Evolutionary conservation across 1,140 invertebrate genomes (phyloP).

Genomic region (Lordiphosa collinella): DNA sequence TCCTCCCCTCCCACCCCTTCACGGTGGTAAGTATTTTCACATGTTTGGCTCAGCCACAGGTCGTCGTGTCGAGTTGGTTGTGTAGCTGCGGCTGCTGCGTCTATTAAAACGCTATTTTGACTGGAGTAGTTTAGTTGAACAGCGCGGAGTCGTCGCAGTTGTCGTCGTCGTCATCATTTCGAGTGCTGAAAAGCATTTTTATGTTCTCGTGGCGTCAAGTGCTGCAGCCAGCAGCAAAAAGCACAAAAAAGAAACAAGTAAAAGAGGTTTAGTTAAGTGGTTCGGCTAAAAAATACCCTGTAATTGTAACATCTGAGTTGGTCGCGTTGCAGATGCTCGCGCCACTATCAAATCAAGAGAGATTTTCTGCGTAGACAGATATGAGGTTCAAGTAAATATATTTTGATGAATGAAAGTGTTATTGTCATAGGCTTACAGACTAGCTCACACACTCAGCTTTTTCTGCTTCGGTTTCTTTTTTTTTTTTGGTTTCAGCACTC

Average conservation of each 20-base stretch:
- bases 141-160: conserved; percentile 32
- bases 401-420: no score
- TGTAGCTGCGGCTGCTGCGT: conserved; percentile 36
- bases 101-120: conserved; percentile 78
- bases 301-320: no score
- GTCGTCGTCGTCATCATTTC: conserved; percentile 52
- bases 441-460: no score
- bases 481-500: no score
- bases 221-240: conserved; percentile 43
- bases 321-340: no score
- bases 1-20: conserved; percentile 2
- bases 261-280: background rate
- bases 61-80: conserved; percentile 52
- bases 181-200: conserved; percentile 78
- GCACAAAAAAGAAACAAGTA: conserved; percentile 13
- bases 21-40: conserved; percentile 60
- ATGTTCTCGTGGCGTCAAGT: conserved; percentile 77
- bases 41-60: conserved; percentile 59
- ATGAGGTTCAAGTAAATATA: no score
- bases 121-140: conserved; percentile 72
- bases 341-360: no score
- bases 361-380: no score
- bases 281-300: background rate
- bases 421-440: no score
- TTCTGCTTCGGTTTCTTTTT: no score